Conservation (phyloP, 2,797 vertebrate genomes). For the Sarcophilus harrisii region DNA sequence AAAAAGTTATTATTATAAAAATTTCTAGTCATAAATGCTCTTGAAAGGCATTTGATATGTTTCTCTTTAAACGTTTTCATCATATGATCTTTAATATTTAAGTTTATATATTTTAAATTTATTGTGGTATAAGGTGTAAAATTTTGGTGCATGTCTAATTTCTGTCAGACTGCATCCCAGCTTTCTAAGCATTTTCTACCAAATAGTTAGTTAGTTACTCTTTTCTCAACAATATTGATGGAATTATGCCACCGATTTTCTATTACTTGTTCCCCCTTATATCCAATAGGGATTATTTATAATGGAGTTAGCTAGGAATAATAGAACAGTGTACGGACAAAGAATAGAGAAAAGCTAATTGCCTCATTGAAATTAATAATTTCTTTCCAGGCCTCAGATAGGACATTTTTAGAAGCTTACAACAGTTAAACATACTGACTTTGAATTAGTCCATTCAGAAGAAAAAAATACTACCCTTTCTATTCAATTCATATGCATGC, state of each 20-base stretch:
- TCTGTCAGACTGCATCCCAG: background rate
- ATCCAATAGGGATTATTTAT: background rate
- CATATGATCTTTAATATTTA: background rate
- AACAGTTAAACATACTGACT: background rate
- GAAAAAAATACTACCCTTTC: background rate
- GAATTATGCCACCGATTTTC: background rate
- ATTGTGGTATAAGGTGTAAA: background rate
- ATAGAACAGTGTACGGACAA: background rate
- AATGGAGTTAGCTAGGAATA: background rate
- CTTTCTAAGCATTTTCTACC: background rate
- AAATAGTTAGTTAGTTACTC: background rate
- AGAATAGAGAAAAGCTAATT: background rate
- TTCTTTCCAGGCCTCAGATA: background rate
- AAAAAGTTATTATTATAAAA: too few relatives aligned
- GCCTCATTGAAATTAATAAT: background rate
- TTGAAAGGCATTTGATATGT: background rate
- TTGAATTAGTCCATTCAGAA: fast-evolving
- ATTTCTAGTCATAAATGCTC: background rate
- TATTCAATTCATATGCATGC: background rate
- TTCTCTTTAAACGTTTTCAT: background rate
- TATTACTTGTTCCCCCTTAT: background rate
- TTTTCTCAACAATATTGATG: background rate
- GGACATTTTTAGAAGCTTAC: background rate
- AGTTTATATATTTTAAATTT: background rate
- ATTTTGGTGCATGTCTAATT: background rate